Base-by-base conservation (phyloP, 2,888 invertebrate genomes). In the Nebria salina region DNA sequence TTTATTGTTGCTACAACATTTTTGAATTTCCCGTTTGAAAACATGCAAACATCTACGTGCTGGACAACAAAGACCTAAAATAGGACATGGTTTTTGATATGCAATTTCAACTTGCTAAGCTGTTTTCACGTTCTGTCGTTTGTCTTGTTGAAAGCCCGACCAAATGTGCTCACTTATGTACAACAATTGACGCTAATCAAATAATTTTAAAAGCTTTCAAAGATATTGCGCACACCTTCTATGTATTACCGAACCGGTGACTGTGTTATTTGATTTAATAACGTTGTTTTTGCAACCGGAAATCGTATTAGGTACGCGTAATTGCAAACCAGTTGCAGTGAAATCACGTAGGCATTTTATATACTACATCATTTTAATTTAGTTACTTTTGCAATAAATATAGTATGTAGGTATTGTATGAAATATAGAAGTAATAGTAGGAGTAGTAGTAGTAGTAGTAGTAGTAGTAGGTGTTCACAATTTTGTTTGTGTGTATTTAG, bases 21-120 rank as follows among this genome's bases (percentile, higher is more conserved):
- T 89, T 97, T 97, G 90, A 97, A 97, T 89, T 97, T 97, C 0
- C 97, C 97, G 86, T 97, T 96, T 84, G 97, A 97, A 89, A 97
- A 96, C 95, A 98, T 97, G 89, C 97, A 97, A 0, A 98, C 97
- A 87, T 97, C 96, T 34, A 97, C 97, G 88, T 96, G 95, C 87
- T 97, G 97, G 2, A 97, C 94, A 81, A 96, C 93, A 86, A 95
- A 92, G 5, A 95, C 93, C 96, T 97, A 89, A 9, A 86, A 86
- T 76, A 83, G 83, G 78, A 84, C 20, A 34, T 34, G 34, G 34
- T 34, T 34, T 34, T 34, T 20, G 20, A 20, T 20, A 20, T 20
- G 20, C 20, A 20, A 20, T 20, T 20, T 20, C 0, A 20, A 20
- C 20, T 20, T 20, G 20, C 20, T 20, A 20, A 20, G 20, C 20